Base-by-base conservation (phyloP, 2,888 invertebrate genomes). In the Limnephilus marmoratus region DNA sequence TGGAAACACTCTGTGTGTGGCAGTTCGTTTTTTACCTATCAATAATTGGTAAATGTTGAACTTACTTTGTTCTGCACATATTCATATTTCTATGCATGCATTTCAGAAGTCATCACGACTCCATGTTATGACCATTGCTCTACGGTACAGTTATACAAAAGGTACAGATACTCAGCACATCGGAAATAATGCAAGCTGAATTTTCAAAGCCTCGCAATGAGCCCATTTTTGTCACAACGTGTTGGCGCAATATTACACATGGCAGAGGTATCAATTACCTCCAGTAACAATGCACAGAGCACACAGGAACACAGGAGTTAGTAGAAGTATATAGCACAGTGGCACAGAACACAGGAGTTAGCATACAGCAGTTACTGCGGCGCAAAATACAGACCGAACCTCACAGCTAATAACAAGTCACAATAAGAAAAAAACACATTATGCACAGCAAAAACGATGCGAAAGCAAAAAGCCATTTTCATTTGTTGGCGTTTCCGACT, bases 361-460 rank as follows among this genome's bases (percentile, higher is more conserved):
- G n/a, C 24, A 68, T n/a, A n/a, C 9, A 24, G 9, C 5, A 49
- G 49, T 13, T 49, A 68, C 68, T 24, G 68, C 5, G n/a, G 24
- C n/a, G 9, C 68, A 68, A 68, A 68, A 68, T 24, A 24, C 68
- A 24, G 68, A n/a, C 24, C 24, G 29, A 45, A 29, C 29, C 45
- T 24, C 86, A 29, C 41, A 29, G 86, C 45, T 86, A 86, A 86
- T 86, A 86, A 86, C 86, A 68, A 68, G 45, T n/a, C 86, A 37
- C n/a, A n/a, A 37, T 86, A 45, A 18, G 86, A 86, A 68, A 86
- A 85, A 45, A 37, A 81, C 83, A 82, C 90, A 90, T 90, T 85
- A 85, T 85, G 85, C 85, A 85, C 29, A 90, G 68, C 68, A 68
- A 49, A 34, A 82, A 82, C 29, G 34, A 82, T 34, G 31, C 82